Evolutionary conservation across 2,113 vertebrate species (phyloP).

Genomic region (Hyperopisus bebe): DNA sequence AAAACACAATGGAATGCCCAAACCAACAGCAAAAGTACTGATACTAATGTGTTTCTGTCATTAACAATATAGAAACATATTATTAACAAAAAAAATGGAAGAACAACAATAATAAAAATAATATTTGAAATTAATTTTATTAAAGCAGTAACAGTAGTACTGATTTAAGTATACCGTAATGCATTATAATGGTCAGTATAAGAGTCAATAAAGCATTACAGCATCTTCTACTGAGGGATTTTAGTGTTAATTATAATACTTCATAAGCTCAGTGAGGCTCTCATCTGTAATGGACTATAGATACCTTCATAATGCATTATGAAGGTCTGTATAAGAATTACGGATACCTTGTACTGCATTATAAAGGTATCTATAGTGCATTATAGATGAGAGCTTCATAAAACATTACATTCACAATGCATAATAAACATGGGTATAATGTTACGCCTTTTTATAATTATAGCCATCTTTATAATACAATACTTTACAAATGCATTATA

Average conservation of each 20-base stretch:
- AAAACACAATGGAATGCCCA: neutral
- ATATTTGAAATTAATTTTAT: neutral
- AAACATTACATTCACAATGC: neutral
- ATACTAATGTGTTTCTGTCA: neutral
- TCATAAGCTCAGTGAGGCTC: neutral
- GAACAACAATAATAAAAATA: neutral
- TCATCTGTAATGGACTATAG: neutral
- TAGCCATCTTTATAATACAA: neutral
- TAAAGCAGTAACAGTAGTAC: neutral
- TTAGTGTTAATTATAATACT: neutral
- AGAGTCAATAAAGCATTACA: neutral
- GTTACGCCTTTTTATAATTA: neutral
- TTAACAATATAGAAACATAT: neutral
- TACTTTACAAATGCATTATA: neutral
- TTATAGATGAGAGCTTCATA: neutral
- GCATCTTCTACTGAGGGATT: neutral
- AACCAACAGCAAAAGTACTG: neutral
- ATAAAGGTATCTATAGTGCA: neutral
- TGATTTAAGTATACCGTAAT: neutral
- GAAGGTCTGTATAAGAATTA: neutral
- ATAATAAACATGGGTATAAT: neutral
- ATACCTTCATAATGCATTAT: neutral
- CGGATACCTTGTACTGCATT: neutral
- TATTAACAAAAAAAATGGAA: neutral
- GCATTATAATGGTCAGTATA: neutral